Conservation (phyloP, 2,888 invertebrate genomes). For the Caenorhabditis macrosperma region DNA sequence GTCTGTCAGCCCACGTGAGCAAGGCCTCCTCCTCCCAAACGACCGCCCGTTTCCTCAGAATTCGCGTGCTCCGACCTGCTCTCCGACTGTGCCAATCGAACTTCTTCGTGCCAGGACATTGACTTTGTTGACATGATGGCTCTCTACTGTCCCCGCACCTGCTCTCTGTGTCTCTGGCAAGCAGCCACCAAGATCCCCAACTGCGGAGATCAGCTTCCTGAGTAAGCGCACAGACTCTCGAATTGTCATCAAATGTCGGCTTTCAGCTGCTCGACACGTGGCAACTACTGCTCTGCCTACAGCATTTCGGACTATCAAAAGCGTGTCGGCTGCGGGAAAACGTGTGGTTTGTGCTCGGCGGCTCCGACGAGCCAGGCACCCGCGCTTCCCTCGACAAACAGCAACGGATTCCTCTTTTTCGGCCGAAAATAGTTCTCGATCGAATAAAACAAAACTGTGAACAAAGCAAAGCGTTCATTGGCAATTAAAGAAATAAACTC, state of each 20-base stretch:
- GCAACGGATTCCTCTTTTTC: slow-evolving; percentile 49
- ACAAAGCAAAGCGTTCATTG: slow-evolving; percentile 41
- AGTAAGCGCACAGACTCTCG: slow-evolving; percentile 22
- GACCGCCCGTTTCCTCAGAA: slow-evolving; percentile 33
- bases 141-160: slow-evolving; percentile 64
- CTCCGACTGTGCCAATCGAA: slow-evolving; percentile 58
- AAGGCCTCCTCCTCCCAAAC: not conserved
- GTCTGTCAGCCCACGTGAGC: slow-evolving; percentile 52
- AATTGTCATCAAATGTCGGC: not conserved
- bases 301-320: slow-evolving; percentile 60
- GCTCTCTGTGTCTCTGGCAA: slow-evolving; percentile 54
- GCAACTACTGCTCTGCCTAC: slow-evolving; percentile 55
- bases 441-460: slow-evolving; percentile 15
- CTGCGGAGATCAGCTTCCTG: slow-evolving; percentile 55
- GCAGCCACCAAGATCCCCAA: slow-evolving; percentile 44
- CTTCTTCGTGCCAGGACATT: slow-evolving; percentile 51
- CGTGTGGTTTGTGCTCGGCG: slow-evolving; percentile 55
- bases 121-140: slow-evolving; percentile 62
- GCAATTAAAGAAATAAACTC: slow-evolving; percentile 41
- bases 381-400: slow-evolving; percentile 31
- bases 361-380: slow-evolving; percentile 2
- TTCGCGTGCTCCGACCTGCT: slow-evolving; percentile 62
- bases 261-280: slow-evolving; percentile 57
- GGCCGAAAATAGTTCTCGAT: slow-evolving; percentile 22
- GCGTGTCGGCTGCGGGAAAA: slow-evolving; percentile 60